A percentile compares a stretch with the other conserved stretches of the same genome.
phyloP scores from a whole-genome alignment of 2,797 vertebrate genomes.

The Ciconia nigra region DNA sequence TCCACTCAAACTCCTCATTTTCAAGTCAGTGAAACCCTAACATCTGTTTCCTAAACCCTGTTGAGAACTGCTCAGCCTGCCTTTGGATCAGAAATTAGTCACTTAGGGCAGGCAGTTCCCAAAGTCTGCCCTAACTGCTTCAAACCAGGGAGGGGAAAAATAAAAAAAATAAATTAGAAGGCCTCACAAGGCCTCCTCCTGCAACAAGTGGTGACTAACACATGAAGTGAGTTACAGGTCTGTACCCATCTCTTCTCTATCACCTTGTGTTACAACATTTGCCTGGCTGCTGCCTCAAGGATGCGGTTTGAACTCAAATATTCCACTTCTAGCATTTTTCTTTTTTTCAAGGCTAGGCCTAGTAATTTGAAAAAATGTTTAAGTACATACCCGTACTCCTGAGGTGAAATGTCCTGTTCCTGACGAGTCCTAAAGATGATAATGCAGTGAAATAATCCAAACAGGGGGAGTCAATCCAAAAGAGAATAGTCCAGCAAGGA shows the following conservation, averaged over 20 bases:
- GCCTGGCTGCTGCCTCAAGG: not conserved
- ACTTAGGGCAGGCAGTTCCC: not conserved
- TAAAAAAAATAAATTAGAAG: not conserved
- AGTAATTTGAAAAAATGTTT: slow-evolving; percentile 76
- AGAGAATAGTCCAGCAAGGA: slow-evolving; percentile 84
- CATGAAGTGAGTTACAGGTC: not conserved
- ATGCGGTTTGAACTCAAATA: not conserved
- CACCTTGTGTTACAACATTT: not conserved
- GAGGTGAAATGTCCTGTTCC: slow-evolving; percentile 85
- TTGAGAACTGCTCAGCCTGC: not conserved
- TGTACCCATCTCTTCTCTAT: not conserved
- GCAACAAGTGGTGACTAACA: not conserved
- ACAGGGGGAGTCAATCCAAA: slow-evolving; percentile 85
- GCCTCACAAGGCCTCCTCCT: not conserved
- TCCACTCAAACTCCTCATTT: not conserved
- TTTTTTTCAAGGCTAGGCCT: slow-evolving; percentile 60
- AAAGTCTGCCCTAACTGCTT: not conserved
- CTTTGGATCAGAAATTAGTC: not conserved
- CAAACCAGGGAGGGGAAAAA: not conserved
- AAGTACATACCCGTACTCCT: slow-evolving; percentile 84
- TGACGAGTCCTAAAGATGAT: slow-evolving; percentile 84
- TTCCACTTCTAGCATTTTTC: slow-evolving; percentile 2
- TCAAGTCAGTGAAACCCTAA: not conserved
- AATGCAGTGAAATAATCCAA: slow-evolving; percentile 86
- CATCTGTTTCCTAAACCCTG: not conserved